Conservation (phyloP, 2,888 invertebrate genomes). For the Sminthurides aquaticus region DNA sequence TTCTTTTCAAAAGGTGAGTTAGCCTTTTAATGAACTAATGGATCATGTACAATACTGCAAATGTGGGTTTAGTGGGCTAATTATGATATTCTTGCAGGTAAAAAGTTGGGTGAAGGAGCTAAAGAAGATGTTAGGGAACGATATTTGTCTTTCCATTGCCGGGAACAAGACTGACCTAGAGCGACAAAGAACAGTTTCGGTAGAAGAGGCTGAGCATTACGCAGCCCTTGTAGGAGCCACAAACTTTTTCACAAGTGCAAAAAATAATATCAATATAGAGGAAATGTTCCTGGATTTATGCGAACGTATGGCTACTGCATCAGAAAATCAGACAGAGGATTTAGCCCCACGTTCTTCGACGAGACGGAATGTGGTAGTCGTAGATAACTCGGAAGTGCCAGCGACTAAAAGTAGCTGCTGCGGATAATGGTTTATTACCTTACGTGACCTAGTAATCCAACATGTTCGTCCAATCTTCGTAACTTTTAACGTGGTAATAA, state of each 20-base stretch:
- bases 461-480: not conserved
- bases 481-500: too few species aligned
- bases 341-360: constrained; percentile 40
- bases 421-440: too few species aligned
- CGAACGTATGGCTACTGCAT: constrained; percentile 60
- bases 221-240: constrained; percentile 67
- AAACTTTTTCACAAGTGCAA: constrained; percentile 90
- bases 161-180: constrained; percentile 97
- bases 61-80: too few species aligned
- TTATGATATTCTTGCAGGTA: constrained; percentile 66
- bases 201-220: constrained; percentile 80
- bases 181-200: constrained; percentile 74
- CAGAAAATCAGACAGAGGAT: constrained; percentile 45
- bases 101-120: constrained; percentile 98
- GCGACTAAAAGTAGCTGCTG: not conserved
- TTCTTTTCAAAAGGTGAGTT: constrained; percentile 80
- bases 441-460: not conserved
- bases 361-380: constrained; percentile 43
- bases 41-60: too few species aligned
- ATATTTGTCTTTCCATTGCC: constrained; percentile 83
- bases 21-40: too few species aligned
- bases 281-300: constrained; percentile 81
- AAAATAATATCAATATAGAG: constrained; percentile 81
- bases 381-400: constrained; percentile 29
- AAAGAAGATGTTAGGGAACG: constrained; percentile 87